Percentiles rank a stretch among this genome's conserved stretches.
phyloP scores from a whole-genome alignment of 2,113 vertebrate species.

The Equus quagga region DNA sequence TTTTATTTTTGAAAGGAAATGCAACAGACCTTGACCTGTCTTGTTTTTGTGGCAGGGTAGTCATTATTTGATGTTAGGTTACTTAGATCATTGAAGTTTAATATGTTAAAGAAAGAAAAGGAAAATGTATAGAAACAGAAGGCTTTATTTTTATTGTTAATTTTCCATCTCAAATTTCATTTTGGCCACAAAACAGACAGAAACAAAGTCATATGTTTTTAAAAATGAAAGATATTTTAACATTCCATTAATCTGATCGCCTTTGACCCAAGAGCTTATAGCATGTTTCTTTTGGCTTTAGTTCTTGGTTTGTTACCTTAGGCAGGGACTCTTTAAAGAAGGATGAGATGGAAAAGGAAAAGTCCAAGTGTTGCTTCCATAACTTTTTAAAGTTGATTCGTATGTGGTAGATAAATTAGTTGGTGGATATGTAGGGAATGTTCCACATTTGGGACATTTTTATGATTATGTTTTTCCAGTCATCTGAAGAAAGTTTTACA shows the following conservation, averaged over 20 bases:
- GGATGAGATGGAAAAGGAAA: background rate
- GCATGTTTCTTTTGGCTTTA: constrained; percentile 56
- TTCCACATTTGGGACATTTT: constrained; percentile 21
- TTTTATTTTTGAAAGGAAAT: constrained; percentile 34
- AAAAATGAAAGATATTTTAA: constrained; percentile 64
- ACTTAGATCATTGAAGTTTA: constrained; percentile 22
- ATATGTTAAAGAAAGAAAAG: background rate
- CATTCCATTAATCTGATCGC: constrained; percentile 48
- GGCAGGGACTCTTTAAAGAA: background rate
- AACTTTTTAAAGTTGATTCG: background rate
- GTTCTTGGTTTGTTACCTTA: constrained; percentile 38
- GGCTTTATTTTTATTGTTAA: constrained; percentile 44
- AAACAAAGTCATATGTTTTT: constrained; percentile 59
- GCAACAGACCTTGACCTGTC: background rate
- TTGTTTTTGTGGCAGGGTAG: constrained; percentile 24
- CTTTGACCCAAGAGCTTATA: background rate
- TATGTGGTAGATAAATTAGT: background rate
- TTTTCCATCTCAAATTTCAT: constrained; percentile 18
- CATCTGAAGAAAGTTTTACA: constrained; percentile 4
- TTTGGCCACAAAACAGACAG: constrained; percentile 22
- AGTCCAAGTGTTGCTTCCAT: background rate
- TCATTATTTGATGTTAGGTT: background rate
- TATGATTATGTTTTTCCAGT: constrained; percentile 27
- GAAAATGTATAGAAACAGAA: background rate
- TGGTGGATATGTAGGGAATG: background rate